Conservation (phyloP, 2,797 vertebrate species). For the Phataginus tricuspis region DNA sequence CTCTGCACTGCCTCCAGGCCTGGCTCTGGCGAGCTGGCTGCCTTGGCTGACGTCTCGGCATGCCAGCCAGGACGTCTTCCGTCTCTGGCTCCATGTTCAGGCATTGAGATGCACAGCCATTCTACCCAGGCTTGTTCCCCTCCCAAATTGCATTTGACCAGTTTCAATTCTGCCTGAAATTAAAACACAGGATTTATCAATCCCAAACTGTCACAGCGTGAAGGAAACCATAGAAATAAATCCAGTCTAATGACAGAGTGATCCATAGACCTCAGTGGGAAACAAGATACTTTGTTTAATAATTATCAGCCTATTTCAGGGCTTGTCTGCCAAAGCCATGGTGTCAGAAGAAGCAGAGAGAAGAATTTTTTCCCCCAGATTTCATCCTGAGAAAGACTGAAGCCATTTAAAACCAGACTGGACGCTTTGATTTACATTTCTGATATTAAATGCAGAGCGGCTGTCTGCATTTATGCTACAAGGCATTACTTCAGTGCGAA, state of each 20-base stretch:
- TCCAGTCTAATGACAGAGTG: conserved; percentile 71
- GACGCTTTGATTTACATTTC: conserved; percentile 83
- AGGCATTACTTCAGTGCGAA: conserved; percentile 79
- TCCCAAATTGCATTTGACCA: conserved; percentile 63
- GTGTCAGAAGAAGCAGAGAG: conserved; percentile 52
- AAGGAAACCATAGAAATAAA: conserved; percentile 82
- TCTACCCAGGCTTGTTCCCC: not conserved
- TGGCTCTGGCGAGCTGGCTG: not conserved
- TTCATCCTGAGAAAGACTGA: conserved; percentile 80
- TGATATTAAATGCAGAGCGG: conserved; percentile 81
- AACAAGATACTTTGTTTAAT: conserved; percentile 78
- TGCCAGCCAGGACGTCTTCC: not conserved
- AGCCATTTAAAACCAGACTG: conserved; percentile 81
- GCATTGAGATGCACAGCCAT: not conserved
- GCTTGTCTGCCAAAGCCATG: conserved; percentile 44
- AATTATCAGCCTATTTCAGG: conserved; percentile 74
- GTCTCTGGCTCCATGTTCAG: not conserved
- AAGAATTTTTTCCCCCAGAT: conserved; percentile 55
- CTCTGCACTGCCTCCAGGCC: not conserved
- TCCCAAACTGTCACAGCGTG: conserved; percentile 74
- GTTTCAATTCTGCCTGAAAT: conserved; percentile 75
- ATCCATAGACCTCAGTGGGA: conserved; percentile 70
- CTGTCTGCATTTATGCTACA: conserved; percentile 79
- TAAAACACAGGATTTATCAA: conserved; percentile 77
- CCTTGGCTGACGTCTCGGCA: not conserved